Conservation (phyloP, 2,888 invertebrate species). For the Lucinisca nassula region DNA sequence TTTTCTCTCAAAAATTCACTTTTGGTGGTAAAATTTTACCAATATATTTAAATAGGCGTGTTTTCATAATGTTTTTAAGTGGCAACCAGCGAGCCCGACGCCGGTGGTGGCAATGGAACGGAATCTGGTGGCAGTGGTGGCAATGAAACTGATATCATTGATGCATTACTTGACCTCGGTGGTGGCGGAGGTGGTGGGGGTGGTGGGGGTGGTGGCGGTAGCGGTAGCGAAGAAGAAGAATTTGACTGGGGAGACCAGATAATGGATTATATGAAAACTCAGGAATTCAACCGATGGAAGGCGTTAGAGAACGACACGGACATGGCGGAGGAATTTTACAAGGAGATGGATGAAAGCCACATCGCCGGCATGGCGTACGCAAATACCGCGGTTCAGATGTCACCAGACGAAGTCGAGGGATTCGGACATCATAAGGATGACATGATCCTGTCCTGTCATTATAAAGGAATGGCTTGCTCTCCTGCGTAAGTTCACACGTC, state of each 20-base stretch:
- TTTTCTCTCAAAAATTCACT: no score
- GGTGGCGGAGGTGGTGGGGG: not conserved
- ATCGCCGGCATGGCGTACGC: conserved; percentile 73
- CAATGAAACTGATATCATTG: no score
- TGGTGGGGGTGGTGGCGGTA: not conserved
- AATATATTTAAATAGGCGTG: no score
- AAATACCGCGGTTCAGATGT: conserved; percentile 55
- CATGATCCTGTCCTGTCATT: conserved; percentile 78
- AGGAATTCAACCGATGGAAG: conserved; percentile 71
- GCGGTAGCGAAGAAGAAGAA: not conserved
- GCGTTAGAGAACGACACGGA: conserved; percentile 64
- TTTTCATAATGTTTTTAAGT: no score
- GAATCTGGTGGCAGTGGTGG: no score
- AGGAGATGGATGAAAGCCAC: conserved; percentile 50
- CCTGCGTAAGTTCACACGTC: conserved; percentile 80
- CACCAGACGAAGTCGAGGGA: conserved; percentile 35
- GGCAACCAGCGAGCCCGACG: no score
- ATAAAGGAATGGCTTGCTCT: conserved; percentile 77
- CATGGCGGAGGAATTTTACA: conserved; percentile 61
- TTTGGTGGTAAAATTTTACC: no score
- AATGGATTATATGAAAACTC: not conserved
- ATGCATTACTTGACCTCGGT: no score
- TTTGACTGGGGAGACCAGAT: not conserved
- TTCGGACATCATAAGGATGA: conserved; percentile 76
- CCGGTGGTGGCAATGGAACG: no score